phyloP scores from a whole-genome alignment of 2,888 invertebrate genomes.

The Melipona beecheii region DNA sequence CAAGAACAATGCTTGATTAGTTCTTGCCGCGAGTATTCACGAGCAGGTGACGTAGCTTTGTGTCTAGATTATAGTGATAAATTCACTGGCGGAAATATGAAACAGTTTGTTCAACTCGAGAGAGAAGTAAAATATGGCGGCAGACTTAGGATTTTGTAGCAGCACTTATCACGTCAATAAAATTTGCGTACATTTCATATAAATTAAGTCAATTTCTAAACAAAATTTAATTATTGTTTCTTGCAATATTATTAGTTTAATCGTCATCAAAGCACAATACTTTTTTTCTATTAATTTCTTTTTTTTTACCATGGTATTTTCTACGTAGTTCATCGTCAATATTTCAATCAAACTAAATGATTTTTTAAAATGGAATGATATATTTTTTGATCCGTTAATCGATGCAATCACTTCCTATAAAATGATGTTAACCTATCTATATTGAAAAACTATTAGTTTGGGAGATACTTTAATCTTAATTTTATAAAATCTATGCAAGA shows the following conservation, averaged over 20 bases:
- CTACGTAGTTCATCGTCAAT: no score
- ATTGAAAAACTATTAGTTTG: no score
- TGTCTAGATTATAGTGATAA: constrained; percentile 5
- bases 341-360: neutral
- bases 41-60: neutral
- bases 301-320: neutral
- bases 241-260: neutral
- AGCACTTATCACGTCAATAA: no score
- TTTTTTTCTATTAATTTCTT: neutral
- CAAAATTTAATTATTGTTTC: neutral
- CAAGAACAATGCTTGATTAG: constrained; percentile 26
- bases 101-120: neutral
- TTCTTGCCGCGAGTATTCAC: neutral
- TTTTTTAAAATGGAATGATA: no score
- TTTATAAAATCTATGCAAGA: no score
- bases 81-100: neutral
- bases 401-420: no score
- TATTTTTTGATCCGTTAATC: no score
- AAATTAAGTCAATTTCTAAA: neutral
- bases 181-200: neutral
- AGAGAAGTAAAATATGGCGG: neutral
- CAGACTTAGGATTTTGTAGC: no score
- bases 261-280: no score
- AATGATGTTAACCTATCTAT: no score
- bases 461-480: no score